Evolutionary conservation across 2,797 vertebrate genomes (phyloP), one percentile per base, ranked within the genome.

Genomic region (Malurus leucopterus): DNA sequence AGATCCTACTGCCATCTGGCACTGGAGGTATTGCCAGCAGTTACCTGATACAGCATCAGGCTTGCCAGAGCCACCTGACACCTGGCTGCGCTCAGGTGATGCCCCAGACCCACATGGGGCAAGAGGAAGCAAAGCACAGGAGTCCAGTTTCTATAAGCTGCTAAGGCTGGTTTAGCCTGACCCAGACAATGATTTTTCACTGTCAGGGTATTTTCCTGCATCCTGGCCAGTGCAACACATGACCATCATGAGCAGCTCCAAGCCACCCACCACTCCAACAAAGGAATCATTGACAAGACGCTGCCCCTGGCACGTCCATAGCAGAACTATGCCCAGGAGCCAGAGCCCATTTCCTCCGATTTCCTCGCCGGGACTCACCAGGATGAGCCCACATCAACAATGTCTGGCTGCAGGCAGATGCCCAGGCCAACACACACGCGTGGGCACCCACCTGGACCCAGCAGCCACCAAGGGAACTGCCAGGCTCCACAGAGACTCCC

Each of bases 261-360:
- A 85, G 90, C 44, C 79, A 86, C 59, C 15, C 18, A 0, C 12
- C 4, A 5, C 54, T 55, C 55, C 71, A 90, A 92, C 88, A 95
- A 94, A 95, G 86, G 75, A 93, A 92, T 94, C 79, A 92, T 91
- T 95, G 87, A 95, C 78, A 89, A 92, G 86, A 89, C 5, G 13
- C 70, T 89, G 64, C 54, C 57, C 68, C 1, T 6, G 59, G 86
- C 77, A 93, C 69, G n/a, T 90, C 91, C 44, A 0, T 20, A 1
- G 57, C 67, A 88, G 83, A 88, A 89, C 94, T 81, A 26, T 90
- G 78, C 82, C 75, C 88, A 59, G 46, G 58, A 94, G 55, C 38
- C 70, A 50, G 49, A 65, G 54, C 44, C 1, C 0, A 0, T 55
- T 77, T 68, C 80, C 61, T n/a, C 73, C 3, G 2, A 54, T 46